Base-by-base conservation (phyloP, 2,797 vertebrate genomes). In the Fistularia commersonii region DNA sequence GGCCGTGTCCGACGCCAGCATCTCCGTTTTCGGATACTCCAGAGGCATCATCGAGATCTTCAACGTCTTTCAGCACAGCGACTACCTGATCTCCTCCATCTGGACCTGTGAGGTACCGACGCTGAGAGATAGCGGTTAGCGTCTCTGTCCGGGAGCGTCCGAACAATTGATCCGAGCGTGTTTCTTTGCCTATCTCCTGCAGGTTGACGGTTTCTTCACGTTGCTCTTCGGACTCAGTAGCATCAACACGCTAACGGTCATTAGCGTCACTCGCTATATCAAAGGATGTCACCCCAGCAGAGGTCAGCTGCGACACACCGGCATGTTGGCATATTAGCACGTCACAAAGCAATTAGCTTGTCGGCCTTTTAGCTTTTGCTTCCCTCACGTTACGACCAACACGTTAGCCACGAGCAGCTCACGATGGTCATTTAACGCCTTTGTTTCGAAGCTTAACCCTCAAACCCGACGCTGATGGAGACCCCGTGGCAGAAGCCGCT, bases 171-270 rank as follows among this genome's bases (percentile, higher is more conserved):
- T 11, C 3, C 43, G 23, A 39, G 75, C 13, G 39, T 12, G 11
- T 45, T 8, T 72, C 41, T 46, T 77, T 53, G 34, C 11, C 11
- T 39, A 31, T 52, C 6, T 72, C 41, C 48, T 77, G 52, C 76
- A 94, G 93, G 65, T 94, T 53, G 92, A 92, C 66, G 91, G 91
- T 0, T 93, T 93, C 80, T 81, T 93, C 65, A 93, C 92, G 0
- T 79, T 94, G 44, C 53, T 93, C 2, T 94, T 92, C 40, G 93
- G 92, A 41, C 86, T 93, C 53, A 87, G 85, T 63, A 93, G 92
- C 73, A 93, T 94, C 82, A 91, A 92, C 63, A 93, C 93, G 0
- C 85, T 93, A 40, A 92, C 91, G 0, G 85, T 93, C 48, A 93
- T 94, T 76, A 94, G 93, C 45, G 70, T 93, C 55, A 92, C 90